Evolutionary conservation across 2,888 invertebrate species (phyloP), one percentile per base, ranked within the genome.

Genomic region (Amitus sp.): DNA sequence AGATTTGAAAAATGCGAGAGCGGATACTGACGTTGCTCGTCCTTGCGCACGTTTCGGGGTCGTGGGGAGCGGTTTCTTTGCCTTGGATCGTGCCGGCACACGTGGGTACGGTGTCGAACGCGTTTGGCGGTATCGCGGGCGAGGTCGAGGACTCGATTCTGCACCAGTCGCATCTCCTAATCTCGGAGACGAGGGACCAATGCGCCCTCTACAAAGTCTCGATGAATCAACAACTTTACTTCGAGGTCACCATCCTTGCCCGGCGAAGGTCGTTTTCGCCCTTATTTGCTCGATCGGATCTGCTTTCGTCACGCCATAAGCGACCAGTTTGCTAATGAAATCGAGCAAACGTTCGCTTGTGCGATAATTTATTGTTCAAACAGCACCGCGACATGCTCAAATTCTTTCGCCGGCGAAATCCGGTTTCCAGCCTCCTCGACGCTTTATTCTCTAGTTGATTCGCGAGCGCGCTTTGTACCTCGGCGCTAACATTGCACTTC

Each of bases 181-280:
- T 55, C 0, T 71, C 73, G 10, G 67, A 80, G 1, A 72, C 77
- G 1, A 79, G 83, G 45, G 88, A 89, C 70, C 82, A 85, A 1
- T 91, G 91, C 78, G 86, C 89, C 60, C 85, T 90, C 4, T 89
- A 90, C 81, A 91, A 91, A 75, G 88, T 88, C 19, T 82, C 85
- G 6, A 89, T 91, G 67, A 88, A 86, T 71, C 89, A 90, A 73
- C 89, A 90, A 64, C 83, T 90, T 10, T 89, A 83, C 57, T 83
- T 82, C 48, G 84, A 84, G 83, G 84, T 84, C 69, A 70, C 34
- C 3, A 23, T 23, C 4, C 7, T 23, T 23, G 3, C 34, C 12
- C 13, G 3, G 34, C 4, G 6, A 34, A 10, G n/a, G 34, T 34
- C n/a, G n/a, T 34, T 34, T n/a, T 2, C 34, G n/a, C 9, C 28